Base-by-base conservation (phyloP, 2,113 vertebrate genomes). In the Leuciscus idus region DNA sequence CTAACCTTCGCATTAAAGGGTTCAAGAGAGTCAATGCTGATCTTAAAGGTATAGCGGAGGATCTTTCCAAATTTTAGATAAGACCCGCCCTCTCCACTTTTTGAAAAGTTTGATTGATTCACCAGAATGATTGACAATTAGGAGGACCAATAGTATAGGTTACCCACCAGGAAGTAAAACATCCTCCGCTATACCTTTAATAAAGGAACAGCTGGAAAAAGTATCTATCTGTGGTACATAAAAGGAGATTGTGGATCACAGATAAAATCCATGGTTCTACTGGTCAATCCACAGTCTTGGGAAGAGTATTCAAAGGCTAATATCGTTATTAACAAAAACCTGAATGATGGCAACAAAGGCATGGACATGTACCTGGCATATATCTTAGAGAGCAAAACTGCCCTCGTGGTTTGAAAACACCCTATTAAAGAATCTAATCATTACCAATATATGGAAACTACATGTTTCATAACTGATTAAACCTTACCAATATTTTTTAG, bases 301-400 rank as follows among this genome's bases (percentile, higher is more conserved):
- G 48, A 48, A 4, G 48, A 48, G n/a, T 84, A 84, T 46, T 2
- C 61, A 55, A 84, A 64, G 6, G 57, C 33, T 48, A 52, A 72
- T 19, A 21, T 48, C 17, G 21, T 77, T 57, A 76, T 84, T 50
- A 57, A 64, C 9, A 84, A 84, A 50, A 62, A 84, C 48, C 36
- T 84, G 2, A 84, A 84, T 23, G 73, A 76, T 23, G 83, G 57
- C 48, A 83, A 21, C 83, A 76, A 21, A 4, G 83, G 83, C 8
- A 15, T 0, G 23, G 1, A 28, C 26, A 77, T 76, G 21, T 64
- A 64, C 23, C 4, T 64, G 17, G 55, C 26, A 2, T 84, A 76
- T 1, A 50, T 1, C 12, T 50, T 4, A 50, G 13, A 50, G 48
- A 4, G 12, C 48, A 50, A 50, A 50, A 50, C 48, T 50, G 48